A percentile compares a stretch with the other conserved stretches of the same genome.
These are phyloP conservation scores for Acrocyrtus sp. DNA, from an alignment of 2,888 invertebrate species.

Conservation along the genomic window DNA sequence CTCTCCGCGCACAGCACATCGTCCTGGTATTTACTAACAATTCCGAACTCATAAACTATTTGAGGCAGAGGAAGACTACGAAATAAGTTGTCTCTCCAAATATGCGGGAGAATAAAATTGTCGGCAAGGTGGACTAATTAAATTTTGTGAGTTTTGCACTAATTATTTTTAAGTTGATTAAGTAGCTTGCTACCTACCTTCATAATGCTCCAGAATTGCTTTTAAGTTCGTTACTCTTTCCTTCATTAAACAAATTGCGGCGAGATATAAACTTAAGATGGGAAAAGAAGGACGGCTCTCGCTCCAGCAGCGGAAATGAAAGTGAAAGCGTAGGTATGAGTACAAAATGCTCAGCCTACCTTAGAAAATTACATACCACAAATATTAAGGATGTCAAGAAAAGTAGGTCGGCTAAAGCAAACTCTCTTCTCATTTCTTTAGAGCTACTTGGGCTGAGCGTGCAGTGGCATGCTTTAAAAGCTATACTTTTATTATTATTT, in stretches of 20 bases:
- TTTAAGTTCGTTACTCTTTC: background rate
- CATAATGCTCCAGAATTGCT: background rate
- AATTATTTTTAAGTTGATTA: conserved; percentile 52
- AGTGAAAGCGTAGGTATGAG: too few species aligned
- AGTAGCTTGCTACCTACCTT: conserved; percentile 12
- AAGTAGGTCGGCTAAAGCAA: conserved; percentile 22
- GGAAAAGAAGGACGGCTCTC: too few species aligned
- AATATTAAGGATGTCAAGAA: conserved; percentile 37
- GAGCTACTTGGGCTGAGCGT: background rate
- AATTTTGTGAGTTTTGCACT: conserved; percentile 41
- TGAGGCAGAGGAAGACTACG: too few species aligned
- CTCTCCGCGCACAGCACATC: too few species aligned
- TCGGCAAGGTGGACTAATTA: conserved; percentile 31
- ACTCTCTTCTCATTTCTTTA: background rate
- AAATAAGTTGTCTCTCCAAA: too few species aligned
- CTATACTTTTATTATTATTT: too few species aligned
- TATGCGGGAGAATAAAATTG: too few species aligned
- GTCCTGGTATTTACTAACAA: background rate
- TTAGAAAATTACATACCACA: conserved; percentile 37
- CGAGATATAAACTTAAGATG: too few species aligned
- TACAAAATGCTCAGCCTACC: too few species aligned
- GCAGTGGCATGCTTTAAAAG: too few species aligned
- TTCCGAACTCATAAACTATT: background rate
- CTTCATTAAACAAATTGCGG: too few species aligned
- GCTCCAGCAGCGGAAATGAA: too few species aligned